Evolutionary conservation across 1,140 invertebrate genomes (phyloP).

Genomic region (Dendroctonus ponderosae): DNA sequence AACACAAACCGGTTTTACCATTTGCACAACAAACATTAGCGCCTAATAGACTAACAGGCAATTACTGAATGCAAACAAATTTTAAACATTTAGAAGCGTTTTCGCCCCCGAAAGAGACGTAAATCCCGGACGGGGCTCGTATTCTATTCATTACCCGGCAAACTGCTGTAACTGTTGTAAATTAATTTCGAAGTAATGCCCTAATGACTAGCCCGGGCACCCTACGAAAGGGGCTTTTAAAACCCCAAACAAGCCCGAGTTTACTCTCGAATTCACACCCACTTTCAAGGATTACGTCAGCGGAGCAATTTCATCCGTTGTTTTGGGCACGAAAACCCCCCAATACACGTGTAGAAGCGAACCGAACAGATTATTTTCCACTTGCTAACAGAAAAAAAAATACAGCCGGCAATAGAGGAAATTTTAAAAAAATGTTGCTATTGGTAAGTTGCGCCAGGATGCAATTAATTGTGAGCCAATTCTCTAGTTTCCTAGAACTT

Average conservation of each 20-base stretch:
- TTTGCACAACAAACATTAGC: neutral
- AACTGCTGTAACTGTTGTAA: constrained; percentile 48
- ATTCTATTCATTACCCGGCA: constrained; percentile 49
- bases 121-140: constrained; percentile 17
- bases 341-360: too few species aligned
- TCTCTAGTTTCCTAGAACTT: too few species aligned
- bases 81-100: constrained; percentile 28
- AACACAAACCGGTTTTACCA: too few species aligned
- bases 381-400: too few species aligned
- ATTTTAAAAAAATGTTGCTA: too few species aligned
- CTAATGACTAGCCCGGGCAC: constrained; percentile 48
- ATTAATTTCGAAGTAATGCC: constrained; percentile 51
- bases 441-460: too few species aligned
- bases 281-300: too few species aligned
- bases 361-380: too few species aligned
- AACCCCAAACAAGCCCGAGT: constrained; percentile 39
- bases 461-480: too few species aligned
- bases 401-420: too few species aligned
- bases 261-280: constrained; percentile 33
- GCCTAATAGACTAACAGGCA: constrained; percentile 12
- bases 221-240: constrained; percentile 39
- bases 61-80: constrained; percentile 26
- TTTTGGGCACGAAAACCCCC: too few species aligned
- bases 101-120: constrained; percentile 7
- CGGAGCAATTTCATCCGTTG: too few species aligned